These are phyloP conservation scores for Anthoscopus minutus DNA, from an alignment of 2,113 vertebrate species.

Conservation along the genomic window DNA sequence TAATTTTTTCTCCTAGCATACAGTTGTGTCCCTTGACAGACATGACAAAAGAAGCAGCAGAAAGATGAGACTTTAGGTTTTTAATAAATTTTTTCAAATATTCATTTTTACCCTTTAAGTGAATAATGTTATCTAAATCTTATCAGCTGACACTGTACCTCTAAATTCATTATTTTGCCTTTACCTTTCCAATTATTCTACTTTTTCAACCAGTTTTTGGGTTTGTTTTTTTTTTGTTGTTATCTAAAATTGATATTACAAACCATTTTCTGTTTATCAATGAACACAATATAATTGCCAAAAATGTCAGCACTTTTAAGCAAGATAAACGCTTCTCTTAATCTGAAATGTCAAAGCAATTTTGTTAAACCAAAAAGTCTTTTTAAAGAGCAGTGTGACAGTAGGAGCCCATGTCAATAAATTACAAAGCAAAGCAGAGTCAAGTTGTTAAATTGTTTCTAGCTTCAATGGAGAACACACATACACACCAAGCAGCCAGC, in stretches of 20 bases:
- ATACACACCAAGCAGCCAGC: background rate
- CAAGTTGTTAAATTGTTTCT: background rate
- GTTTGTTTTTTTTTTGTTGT: background rate
- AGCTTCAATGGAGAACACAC: background rate
- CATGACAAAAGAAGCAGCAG: background rate
- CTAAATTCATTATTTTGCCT: background rate
- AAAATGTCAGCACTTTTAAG: background rate
- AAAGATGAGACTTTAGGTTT: background rate
- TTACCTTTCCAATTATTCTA: background rate
- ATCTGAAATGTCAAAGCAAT: background rate
- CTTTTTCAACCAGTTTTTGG: background rate
- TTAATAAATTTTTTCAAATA: background rate
- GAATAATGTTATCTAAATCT: background rate
- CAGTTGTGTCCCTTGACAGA: background rate
- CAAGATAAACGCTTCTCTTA: background rate
- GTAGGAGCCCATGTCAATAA: background rate
- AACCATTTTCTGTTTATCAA: background rate
- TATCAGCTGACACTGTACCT: background rate
- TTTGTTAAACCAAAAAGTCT: background rate
- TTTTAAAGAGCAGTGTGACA: background rate
- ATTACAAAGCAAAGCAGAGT: background rate
- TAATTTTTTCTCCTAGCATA: background rate
- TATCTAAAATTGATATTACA: background rate
- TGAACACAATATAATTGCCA: background rate
- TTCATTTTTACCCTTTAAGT: background rate